Conservation (phyloP, 2,113 vertebrate genomes). For the Apaloderma vittatum region DNA sequence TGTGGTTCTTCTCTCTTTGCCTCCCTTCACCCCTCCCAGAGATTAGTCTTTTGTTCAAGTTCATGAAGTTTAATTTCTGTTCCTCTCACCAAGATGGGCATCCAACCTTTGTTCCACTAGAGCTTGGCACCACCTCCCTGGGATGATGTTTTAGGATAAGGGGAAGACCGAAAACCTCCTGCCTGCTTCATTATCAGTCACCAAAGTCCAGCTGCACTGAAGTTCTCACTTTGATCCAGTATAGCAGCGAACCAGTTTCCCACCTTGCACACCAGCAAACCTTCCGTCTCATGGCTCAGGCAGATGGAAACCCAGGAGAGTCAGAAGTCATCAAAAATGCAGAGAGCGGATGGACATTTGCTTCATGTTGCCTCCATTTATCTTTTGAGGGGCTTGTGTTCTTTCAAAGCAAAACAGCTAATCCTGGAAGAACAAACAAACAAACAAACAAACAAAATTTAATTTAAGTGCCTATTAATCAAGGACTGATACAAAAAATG, state of each 20-base stretch:
- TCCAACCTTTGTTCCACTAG: slow-evolving; percentile 18
- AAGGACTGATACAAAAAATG: neutral
- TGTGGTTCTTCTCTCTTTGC: slow-evolving; percentile 34
- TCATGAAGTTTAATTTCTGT: slow-evolving; percentile 70
- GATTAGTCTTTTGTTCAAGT: slow-evolving; percentile 67
- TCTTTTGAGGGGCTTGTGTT: neutral
- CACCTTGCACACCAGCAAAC: rapidly evolving
- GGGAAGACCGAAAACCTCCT: neutral
- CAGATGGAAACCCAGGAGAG: neutral
- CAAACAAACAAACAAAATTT: slow-evolving; percentile 21
- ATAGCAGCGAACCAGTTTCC: neutral
- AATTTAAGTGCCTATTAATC: slow-evolving; percentile 10
- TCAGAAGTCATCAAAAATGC: neutral
- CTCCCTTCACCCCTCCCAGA: slow-evolving; percentile 24
- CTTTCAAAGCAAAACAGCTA: neutral
- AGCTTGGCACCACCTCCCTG: slow-evolving; percentile 7
- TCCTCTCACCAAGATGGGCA: slow-evolving; percentile 16
- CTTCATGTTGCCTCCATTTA: neutral
- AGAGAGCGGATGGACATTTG: neutral
- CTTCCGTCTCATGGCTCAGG: rapidly evolving
- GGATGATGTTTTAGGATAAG: neutral
- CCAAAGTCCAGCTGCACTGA: neutral
- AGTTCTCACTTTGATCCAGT: neutral
- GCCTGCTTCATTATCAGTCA: neutral
- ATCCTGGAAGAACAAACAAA: slow-evolving; percentile 31